Base-by-base conservation (phyloP, 2,797 vertebrate species). In the Leucoraja ocellata region DNA sequence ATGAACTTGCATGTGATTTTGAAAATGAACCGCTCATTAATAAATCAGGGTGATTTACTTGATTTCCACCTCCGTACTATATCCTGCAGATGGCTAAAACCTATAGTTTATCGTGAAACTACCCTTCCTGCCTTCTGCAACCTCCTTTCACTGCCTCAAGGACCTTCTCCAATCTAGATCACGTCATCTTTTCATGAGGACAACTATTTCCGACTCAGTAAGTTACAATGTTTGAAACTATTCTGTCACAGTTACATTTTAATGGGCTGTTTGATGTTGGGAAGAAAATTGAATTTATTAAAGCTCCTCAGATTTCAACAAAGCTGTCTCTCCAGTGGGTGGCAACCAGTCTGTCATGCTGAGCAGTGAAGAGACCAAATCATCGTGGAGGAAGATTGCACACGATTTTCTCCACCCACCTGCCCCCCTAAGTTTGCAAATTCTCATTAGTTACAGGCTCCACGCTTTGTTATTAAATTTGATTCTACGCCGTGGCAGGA, bases 221-320 rank as follows among this genome's bases (percentile, higher is more conserved):
- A 63, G n/a, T 88, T 36, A 68, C 36, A 16, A 88, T 16, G 61
- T 68, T 68, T 88, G 36, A 65, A 68, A 36, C n/a, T 23, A 10
- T 65, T 8, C 61, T 88, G 84, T 88, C 63, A 88, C 63, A 68
- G 36, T 68, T 88, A n/a, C 32, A 9, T 68, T 68, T 88, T 88
- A 88, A 88, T 88, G 63, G 61, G 16, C 61, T 65, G 28, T 88
- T 88, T 88, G 63, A 88, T 36, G 84, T 88, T 88, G 65, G 7
- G n/a, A 32, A 32, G 16, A 36, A 68, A 68, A 88, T 68, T 65
- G 13, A 36, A 68, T 36, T 63, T 68, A 21, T 68, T 86, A 88
- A 88, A 88, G n/a, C 61, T 54, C 23, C n/a, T 84, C 46, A 84
- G 54, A 58, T 28, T 68, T 36, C 84, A 36, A 18, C 61, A 9